Base-by-base conservation (phyloP, 2,113 vertebrate genomes). In the Ailuropoda melanoleuca region DNA sequence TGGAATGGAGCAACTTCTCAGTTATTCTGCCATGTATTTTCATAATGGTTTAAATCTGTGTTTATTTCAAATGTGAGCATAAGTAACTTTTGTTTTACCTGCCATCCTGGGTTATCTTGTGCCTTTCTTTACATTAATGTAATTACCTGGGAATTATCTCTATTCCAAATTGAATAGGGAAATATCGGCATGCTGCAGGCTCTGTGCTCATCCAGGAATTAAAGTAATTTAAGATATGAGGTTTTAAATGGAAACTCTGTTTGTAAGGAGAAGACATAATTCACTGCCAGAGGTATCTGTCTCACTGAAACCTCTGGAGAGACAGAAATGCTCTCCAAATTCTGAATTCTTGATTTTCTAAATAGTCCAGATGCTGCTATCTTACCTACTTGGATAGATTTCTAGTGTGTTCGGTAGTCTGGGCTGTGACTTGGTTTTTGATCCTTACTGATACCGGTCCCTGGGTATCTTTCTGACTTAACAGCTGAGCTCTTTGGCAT, bases 121-220 rank as follows among this genome's bases (percentile, higher is more conserved):
- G n/a, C 9, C 46, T 85, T 82, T 23, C 37, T 96, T 94, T 94
- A 66, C n/a, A 81, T 92, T 84, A 68, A 88, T 84, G 87, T 82
- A 87, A 97, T 95, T 95, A 96, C 87, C 92, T 96, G 62, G 34
- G 14, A 96, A 95, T 95, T 94, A 93, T 75, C 88, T 96, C 58
- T 68, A 50, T 77, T 94, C 64, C 81, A 23, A 97, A 96, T 46
- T 62, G 5, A 56, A 97, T 95, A 77, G 82, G 11, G 5, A 95
- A 75, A 53, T 96, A 53, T 93, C 96, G 37, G 14, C 68, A 1
- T 90, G 66, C 18, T 48, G 78, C 78, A 95, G 82, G 83, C 43
- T 87, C 43, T 96, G 85, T 88, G 90, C 21, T 85, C 64, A 88
- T 62, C 39, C 9, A 95, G 94, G 48, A 97, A 92, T 96, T 90